Evolutionary conservation across 2,797 vertebrate genomes (phyloP).

Genomic region (Nannoperca obscura): DNA sequence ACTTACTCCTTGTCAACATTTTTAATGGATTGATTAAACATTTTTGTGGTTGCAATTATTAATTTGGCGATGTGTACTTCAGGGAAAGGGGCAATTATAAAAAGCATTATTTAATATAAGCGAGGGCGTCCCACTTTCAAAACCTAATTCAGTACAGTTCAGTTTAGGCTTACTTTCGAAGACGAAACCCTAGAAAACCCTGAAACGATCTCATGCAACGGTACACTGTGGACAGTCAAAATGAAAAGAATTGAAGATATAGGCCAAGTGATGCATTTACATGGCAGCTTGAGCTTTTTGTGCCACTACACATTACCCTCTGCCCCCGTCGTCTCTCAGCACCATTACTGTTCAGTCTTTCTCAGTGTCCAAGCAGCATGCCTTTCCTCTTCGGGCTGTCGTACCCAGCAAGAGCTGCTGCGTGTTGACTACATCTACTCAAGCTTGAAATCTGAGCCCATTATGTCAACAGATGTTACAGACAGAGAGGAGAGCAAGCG

Average conservation of each 20-base stretch:
- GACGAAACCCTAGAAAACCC: conserved; percentile 31
- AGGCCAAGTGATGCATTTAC: conserved; percentile 62
- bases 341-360: conserved; percentile 44
- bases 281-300: conserved; percentile 76
- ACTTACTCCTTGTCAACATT: conserved; percentile 25
- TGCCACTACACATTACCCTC: conserved; percentile 69
- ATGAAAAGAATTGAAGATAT: conserved; percentile 55
- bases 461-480: conserved; percentile 84
- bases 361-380: conserved; percentile 60
- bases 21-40: conserved; percentile 55
- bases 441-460: conserved; percentile 83
- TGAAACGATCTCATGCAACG: conserved; percentile 31
- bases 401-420: conserved; percentile 44
- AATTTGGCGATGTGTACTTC: conserved; percentile 46
- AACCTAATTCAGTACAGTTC: conserved; percentile 23
- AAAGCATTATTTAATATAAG: conserved; percentile 18
- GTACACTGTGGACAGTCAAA: conserved; percentile 20
- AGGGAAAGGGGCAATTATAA: conserved; percentile 28
- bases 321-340: conserved; percentile 46
- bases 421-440: conserved; percentile 75
- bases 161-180: conserved; percentile 29
- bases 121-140: conserved; percentile 6
- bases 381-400: conserved; percentile 67
- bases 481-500: conserved; percentile 66
- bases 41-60: conserved; percentile 33